Percentiles rank a stretch among this genome's conserved stretches.
Evolutionary conservation across 2,113 vertebrate genomes (phyloP).

Genomic region (Apistogramma diplotaenia): DNA sequence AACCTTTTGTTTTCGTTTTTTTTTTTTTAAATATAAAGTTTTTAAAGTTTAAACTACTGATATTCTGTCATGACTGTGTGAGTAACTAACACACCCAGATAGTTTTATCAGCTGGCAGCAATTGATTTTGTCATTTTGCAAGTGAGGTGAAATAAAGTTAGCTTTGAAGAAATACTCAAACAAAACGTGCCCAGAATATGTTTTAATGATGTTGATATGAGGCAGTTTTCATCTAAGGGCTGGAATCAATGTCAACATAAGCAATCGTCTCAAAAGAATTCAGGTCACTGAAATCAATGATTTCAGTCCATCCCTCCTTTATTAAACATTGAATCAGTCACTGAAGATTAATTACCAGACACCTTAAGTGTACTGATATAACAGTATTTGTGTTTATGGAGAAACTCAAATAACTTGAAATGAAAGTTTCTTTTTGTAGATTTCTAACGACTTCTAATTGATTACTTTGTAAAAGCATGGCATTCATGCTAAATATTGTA

Average conservation of each 20-base stretch:
- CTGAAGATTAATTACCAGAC: not conserved
- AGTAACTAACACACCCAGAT: not conserved
- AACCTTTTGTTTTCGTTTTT: not conserved
- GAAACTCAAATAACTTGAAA: not conserved
- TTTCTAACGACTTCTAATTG: not conserved
- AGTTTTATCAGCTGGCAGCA: not conserved
- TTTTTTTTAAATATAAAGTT: not conserved
- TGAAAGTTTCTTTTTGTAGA: not conserved
- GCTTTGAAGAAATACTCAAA: conserved; percentile 22
- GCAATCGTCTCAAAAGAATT: conserved; percentile 9
- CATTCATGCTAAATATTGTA: not conserved
- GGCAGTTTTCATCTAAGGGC: conserved; percentile 25
- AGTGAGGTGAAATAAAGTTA: not conserved
- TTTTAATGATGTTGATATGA: conserved; percentile 57
- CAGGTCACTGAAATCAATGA: conserved; percentile 11
- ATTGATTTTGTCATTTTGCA: not conserved
- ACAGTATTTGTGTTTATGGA: not conserved
- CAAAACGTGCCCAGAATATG: conserved; percentile 11
- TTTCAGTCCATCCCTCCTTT: not conserved
- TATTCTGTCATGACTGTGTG: not conserved
- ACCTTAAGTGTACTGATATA: not conserved
- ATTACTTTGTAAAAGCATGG: not conserved
- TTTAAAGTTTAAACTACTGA: not conserved
- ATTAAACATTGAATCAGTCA: not conserved
- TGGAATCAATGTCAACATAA: conserved; percentile 23